Evolutionary conservation across 1,140 invertebrate species (phyloP), one percentile per base, ranked within the genome.

Genomic region (Papilio polytes): DNA sequence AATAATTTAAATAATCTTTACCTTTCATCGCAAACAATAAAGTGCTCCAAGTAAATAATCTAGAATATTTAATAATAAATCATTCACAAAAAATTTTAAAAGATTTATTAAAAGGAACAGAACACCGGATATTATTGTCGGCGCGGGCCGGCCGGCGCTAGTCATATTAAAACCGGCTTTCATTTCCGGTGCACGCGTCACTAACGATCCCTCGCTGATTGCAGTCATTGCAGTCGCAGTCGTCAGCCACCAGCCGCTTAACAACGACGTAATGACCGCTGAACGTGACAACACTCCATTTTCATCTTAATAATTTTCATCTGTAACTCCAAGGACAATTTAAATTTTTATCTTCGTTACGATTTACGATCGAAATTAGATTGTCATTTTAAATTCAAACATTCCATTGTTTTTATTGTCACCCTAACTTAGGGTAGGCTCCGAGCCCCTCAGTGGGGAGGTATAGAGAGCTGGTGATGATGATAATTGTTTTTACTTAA

Each of bases 151-250:
- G 72, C 20, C 36, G 44, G 36, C 72, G 20, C 72, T 74, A 46
- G 41, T 74, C 44, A 46, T 74, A 74, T 74, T 74, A 74, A 74
- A 74, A 74, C 41, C 41, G 72, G 18, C 72, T 74, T 74, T 74
- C 72, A 74, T 74, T 74, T 74, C 72, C 72, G 72, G 36, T 46
- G 41, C 36, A 74, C 41, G 72, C 36, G 36, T 46, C 72, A 41
- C 72, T 74, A 74, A 74, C 41, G 72, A 74, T 46, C 20, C 72
- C 4, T 20, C 72, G 41, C 72, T 74, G 72, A 74, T 74, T 74
- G 72, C 72, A 22, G 72, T 63, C 56, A 22, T 63, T 63, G 59
- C 59, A 63, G 56, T 22, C n/a, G 56, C 59, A 63, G 59, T 63
- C 59, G 10, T 63, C 59, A 63, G 59, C 10, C 63, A 20, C 15